phyloP scores from a whole-genome alignment of 2,797 vertebrate species.

The Presbytis comata region DNA sequence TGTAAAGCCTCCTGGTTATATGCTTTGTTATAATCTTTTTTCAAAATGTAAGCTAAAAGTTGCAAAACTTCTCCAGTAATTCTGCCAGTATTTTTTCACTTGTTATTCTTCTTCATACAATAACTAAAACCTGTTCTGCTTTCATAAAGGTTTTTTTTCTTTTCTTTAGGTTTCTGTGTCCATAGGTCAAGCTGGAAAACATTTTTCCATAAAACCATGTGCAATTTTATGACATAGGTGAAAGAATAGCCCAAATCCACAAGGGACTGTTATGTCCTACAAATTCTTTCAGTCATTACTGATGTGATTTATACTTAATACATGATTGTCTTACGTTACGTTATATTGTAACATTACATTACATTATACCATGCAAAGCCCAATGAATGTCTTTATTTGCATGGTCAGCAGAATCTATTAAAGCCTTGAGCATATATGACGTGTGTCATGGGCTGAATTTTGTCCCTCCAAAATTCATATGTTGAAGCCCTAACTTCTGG shows the following conservation, averaged over 20 bases:
- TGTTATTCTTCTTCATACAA: background rate
- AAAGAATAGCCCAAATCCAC: background rate
- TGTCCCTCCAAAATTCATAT: background rate
- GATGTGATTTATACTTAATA: background rate
- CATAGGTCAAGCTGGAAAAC: background rate
- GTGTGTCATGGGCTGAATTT: background rate
- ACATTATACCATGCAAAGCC: background rate
- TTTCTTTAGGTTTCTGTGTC: background rate
- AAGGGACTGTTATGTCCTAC: too few species aligned
- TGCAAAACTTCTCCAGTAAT: background rate
- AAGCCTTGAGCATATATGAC: background rate
- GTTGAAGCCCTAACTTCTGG: background rate
- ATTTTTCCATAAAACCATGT: background rate
- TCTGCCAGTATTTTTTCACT: background rate
- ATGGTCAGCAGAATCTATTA: background rate
- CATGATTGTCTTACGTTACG: background rate
- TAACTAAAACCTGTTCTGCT: background rate
- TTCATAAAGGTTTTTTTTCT: background rate
- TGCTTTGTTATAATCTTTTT: background rate
- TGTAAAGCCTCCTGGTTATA: background rate
- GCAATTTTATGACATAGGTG: background rate
- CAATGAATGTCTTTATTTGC: background rate
- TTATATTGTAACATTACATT: background rate
- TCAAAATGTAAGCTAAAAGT: background rate
- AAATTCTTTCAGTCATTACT: background rate